Evolutionary conservation across 2,888 invertebrate species (phyloP).

Genomic region (Polydrusus cervinus): DNA sequence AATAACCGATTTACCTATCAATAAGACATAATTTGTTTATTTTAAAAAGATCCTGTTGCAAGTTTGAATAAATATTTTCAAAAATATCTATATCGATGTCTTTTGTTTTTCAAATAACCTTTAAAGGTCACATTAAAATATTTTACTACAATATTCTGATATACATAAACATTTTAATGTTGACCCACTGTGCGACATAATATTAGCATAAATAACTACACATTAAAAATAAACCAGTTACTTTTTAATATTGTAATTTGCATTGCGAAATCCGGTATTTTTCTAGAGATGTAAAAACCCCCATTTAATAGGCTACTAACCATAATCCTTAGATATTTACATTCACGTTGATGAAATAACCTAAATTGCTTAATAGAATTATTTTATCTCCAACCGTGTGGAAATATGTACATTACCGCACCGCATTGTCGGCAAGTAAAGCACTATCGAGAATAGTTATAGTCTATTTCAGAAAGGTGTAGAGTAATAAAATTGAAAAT

Average conservation of each 20-base stretch:
- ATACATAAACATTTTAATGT: slow-evolving; percentile 8
- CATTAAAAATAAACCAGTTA: slow-evolving; percentile 33
- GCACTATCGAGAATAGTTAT: no score
- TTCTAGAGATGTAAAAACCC: slow-evolving; percentile 45
- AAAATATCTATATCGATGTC: background rate
- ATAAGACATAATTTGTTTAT: background rate
- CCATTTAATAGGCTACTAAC: background rate
- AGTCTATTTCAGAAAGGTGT: no score
- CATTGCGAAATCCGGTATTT: slow-evolving; percentile 44
- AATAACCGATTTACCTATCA: background rate
- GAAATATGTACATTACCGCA: no score
- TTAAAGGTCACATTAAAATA: slow-evolving; percentile 23
- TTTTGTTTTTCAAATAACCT: slow-evolving; percentile 3
- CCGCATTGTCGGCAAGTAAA: no score
- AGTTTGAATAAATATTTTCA: background rate
- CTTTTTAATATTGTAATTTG: slow-evolving; percentile 32
- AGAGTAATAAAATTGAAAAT: no score
- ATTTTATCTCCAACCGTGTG: no score
- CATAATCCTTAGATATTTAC: background rate
- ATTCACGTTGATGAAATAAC: background rate
- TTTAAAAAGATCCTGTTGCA: slow-evolving; percentile 1
- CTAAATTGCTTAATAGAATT: no score
- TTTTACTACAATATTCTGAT: slow-evolving; percentile 8
- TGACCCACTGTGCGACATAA: slow-evolving; percentile 22
- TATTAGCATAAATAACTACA: slow-evolving; percentile 33